phyloP scores from a whole-genome alignment of 1,140 invertebrate genomes.

The Ostrea edulis region DNA sequence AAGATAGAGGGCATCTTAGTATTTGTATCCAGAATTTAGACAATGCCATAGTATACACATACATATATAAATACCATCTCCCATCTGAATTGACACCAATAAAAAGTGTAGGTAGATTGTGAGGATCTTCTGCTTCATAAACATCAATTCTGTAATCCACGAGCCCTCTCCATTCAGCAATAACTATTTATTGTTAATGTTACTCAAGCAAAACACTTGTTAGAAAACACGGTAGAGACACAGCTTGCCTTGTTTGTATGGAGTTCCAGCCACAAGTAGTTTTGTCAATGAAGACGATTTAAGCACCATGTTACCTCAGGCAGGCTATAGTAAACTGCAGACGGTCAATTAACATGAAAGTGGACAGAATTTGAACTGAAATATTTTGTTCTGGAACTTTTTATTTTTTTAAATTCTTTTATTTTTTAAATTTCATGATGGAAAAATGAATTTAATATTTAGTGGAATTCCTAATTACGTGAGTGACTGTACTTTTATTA shows the following conservation, averaged over 20 bases:
- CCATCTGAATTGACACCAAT: not conserved
- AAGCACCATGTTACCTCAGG: slow-evolving; percentile 20
- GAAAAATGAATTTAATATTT: not conserved
- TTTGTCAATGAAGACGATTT: slow-evolving; percentile 39
- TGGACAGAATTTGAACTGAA: slow-evolving; percentile 16
- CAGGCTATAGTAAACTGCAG: slow-evolving; percentile 19
- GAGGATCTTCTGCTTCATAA: slow-evolving; percentile 37
- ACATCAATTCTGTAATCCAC: slow-evolving; percentile 36
- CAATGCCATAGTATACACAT: slow-evolving; percentile 25
- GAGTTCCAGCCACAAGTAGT: slow-evolving; percentile 25
- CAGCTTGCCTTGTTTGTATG: slow-evolving; percentile 13
- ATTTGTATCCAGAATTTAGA: not conserved
- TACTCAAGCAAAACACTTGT: slow-evolving; percentile 33
- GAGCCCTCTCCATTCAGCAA: slow-evolving; percentile 23
- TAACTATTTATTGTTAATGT: slow-evolving; percentile 38
- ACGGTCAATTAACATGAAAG: slow-evolving; percentile 2
- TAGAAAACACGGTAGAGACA: slow-evolving; percentile 30
- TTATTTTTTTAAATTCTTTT: not conserved
- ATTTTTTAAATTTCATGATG: not conserved
- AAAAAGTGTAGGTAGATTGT: slow-evolving; percentile 31
- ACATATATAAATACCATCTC: slow-evolving; percentile 30
- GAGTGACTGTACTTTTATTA: slow-evolving; percentile 16
- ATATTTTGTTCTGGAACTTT: slow-evolving; percentile 1
- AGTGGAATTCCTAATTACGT: not conserved
- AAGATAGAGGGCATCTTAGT: not conserved